These are phyloP conservation scores for Phycodurus eques DNA, from an alignment of 2,113 vertebrate species.

Conservation along the genomic window DNA sequence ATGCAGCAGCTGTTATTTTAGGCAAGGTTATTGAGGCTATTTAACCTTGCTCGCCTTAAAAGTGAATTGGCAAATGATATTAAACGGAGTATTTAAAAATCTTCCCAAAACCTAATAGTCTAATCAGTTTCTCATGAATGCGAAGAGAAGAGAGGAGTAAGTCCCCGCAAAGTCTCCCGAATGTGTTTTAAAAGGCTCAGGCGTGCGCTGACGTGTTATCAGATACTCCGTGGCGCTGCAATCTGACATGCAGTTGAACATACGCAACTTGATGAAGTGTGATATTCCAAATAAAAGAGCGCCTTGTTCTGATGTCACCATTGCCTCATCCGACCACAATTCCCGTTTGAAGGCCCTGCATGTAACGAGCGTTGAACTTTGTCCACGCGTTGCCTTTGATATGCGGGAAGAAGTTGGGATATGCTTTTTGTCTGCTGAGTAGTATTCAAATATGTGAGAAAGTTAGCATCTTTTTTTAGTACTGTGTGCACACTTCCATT, in stretches of 20 bases:
- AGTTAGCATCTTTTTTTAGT: not conserved
- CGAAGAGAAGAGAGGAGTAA: not conserved
- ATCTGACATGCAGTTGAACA: constrained; percentile 22
- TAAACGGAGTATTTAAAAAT: constrained; percentile 18
- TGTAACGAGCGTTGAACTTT: constrained; percentile 46
- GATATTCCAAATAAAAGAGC: constrained; percentile 60
- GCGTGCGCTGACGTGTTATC: not conserved
- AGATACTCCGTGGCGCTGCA: not conserved
- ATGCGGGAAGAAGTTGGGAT: constrained; percentile 12
- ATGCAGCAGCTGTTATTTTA: constrained; percentile 13
- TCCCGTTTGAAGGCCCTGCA: constrained; percentile 47
- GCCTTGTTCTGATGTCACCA: constrained; percentile 56
- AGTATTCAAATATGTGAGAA: not conserved
- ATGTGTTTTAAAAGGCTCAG: constrained; percentile 25
- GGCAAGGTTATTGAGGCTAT: constrained; percentile 27
- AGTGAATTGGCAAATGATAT: constrained; percentile 27
- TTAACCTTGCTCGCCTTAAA: constrained; percentile 31
- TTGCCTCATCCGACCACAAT: constrained; percentile 58
- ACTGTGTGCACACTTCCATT: constrained; percentile 13
- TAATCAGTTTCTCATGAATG: constrained; percentile 5
- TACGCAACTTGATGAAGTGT: constrained; percentile 48
- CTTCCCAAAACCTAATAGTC: not conserved
- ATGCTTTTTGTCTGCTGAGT: constrained; percentile 10
- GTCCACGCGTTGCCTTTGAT: constrained; percentile 49
- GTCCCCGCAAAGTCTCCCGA: not conserved